Evolutionary conservation across 2,888 invertebrate genomes (phyloP).

Genomic region (Caenorhabditis zanzibari): DNA sequence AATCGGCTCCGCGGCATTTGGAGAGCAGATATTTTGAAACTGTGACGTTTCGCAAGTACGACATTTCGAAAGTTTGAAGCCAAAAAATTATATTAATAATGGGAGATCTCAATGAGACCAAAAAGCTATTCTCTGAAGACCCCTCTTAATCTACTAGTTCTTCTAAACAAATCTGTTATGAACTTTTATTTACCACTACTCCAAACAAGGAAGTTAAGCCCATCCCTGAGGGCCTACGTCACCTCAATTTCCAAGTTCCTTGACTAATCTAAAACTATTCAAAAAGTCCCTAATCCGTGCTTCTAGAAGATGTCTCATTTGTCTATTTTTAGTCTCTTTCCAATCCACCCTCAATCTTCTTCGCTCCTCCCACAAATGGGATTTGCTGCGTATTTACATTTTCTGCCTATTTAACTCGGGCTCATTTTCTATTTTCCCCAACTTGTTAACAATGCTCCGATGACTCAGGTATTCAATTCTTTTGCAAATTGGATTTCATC

Average conservation of each 20-base stretch:
- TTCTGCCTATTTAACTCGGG: background rate
- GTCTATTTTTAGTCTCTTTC: background rate
- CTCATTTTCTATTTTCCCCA: background rate
- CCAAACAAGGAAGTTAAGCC: background rate
- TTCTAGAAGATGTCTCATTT: slow-evolving; percentile 32
- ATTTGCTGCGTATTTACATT: slow-evolving; percentile 14
- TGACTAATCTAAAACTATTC: background rate
- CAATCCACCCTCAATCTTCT: slow-evolving; percentile 33
- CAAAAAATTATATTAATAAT: no score
- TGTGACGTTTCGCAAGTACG: no score
- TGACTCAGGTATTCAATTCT: background rate
- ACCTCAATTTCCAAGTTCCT: slow-evolving; percentile 5
- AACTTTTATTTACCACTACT: background rate
- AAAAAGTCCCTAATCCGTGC: slow-evolving; percentile 15
- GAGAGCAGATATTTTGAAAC: no score
- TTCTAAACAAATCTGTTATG: no score
- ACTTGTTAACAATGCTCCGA: background rate
- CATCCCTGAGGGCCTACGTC: slow-evolving; percentile 1
- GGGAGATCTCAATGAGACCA: no score
- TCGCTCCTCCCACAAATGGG: slow-evolving; percentile 25
- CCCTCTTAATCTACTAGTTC: no score
- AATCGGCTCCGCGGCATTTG: no score
- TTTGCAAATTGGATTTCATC: background rate
- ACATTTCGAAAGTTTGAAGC: no score
- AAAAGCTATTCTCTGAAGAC: no score